A percentile compares a stretch with the other conserved stretches of the same genome.
These are phyloP conservation scores for Myrmophylax atrothorax DNA, from an alignment of 2,113 vertebrate genomes.

Conservation along the genomic window DNA sequence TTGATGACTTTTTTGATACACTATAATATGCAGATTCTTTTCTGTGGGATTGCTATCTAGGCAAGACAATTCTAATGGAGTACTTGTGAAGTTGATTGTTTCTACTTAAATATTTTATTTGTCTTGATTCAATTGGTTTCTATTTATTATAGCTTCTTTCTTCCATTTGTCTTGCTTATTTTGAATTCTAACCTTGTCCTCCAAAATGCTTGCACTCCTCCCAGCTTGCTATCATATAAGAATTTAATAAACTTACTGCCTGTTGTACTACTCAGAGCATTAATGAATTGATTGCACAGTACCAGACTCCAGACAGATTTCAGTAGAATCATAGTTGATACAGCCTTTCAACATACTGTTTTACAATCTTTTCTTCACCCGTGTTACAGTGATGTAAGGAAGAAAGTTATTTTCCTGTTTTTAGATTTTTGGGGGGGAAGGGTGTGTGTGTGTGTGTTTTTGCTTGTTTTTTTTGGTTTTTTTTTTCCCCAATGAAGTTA, in stretches of 20 bases:
- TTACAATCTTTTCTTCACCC: neutral
- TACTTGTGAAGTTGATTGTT: neutral
- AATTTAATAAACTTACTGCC: slow-evolving; percentile 10
- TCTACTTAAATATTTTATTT: slow-evolving; percentile 22
- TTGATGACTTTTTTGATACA: neutral
- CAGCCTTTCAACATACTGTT: neutral
- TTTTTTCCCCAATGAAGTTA: neutral
- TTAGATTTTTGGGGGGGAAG: no score
- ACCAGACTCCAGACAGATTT: neutral
- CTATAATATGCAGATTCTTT: neutral
- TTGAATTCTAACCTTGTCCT: slow-evolving; percentile 20
- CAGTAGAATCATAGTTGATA: neutral
- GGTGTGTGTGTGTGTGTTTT: no score
- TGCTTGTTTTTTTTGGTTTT: neutral
- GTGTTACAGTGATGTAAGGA: neutral
- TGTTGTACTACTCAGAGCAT: neutral
- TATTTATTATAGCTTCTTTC: slow-evolving; percentile 30
- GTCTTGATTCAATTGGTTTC: neutral
- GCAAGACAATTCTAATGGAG: neutral
- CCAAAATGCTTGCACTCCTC: neutral
- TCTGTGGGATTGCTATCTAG: neutral
- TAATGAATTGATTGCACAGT: neutral
- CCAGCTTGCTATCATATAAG: neutral
- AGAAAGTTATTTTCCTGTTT: neutral
- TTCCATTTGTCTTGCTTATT: slow-evolving; percentile 38